These are phyloP conservation scores for Odocoileus virginianus DNA, from an alignment of 2,113 vertebrate species.

Conservation along the genomic window DNA sequence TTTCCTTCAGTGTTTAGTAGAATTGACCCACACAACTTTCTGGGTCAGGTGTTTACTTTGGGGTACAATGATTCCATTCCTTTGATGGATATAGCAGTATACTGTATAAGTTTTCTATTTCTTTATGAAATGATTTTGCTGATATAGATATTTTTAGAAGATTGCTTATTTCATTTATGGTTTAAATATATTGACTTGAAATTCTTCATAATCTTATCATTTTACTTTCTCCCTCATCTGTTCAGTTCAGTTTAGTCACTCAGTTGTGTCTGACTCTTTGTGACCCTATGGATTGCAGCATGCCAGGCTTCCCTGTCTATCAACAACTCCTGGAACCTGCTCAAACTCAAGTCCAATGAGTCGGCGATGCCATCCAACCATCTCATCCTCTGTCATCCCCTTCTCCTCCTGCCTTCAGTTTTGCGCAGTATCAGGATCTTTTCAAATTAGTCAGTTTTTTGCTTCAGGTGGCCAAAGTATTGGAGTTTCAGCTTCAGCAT, in stretches of 20 bases:
- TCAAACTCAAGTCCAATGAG: background rate
- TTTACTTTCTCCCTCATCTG: background rate
- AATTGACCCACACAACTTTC: background rate
- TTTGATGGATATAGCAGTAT: background rate
- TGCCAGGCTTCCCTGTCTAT: background rate
- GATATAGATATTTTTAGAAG: background rate
- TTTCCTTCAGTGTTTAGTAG: background rate
- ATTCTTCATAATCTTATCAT: background rate
- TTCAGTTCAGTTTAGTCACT: background rate
- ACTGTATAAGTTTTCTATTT: background rate
- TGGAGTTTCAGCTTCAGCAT: background rate
- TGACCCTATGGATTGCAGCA: rapidly evolving
- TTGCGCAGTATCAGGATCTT: background rate
- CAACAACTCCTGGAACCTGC: background rate
- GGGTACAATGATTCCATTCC: background rate
- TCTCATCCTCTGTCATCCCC: background rate
- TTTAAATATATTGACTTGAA: background rate
- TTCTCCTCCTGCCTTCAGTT: background rate
- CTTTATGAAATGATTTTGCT: background rate
- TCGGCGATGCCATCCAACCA: rapidly evolving
- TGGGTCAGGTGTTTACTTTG: background rate
- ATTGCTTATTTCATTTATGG: background rate
- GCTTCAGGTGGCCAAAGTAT: background rate
- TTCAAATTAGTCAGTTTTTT: background rate
- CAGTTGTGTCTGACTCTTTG: background rate